These are phyloP conservation scores for Drosophila truncata DNA, from an alignment of 1,140 invertebrate genomes.

Conservation along the genomic window DNA sequence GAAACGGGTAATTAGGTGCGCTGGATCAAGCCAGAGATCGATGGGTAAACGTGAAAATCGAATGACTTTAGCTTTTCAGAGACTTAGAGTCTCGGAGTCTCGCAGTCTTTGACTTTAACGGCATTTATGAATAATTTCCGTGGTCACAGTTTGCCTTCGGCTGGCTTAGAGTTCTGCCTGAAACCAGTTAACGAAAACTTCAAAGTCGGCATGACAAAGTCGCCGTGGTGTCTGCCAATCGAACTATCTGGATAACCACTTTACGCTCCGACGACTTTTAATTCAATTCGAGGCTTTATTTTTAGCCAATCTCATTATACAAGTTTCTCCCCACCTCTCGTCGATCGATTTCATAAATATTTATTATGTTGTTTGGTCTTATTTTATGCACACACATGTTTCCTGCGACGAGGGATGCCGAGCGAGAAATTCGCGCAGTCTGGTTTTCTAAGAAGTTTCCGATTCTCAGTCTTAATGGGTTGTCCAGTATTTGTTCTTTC, in stretches of 20 bases:
- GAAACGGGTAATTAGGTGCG: conserved; percentile 45
- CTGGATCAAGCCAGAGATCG: conserved; percentile 17
- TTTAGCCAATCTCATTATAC: conserved; percentile 53
- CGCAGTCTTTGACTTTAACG: conserved; percentile 3
- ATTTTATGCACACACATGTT: conserved; percentile 68
- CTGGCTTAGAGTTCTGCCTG: conserved; percentile 15
- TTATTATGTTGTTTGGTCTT: conserved; percentile 56
- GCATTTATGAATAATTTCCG: conserved; percentile 43
- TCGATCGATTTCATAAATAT: conserved; percentile 65
- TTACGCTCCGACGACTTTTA: conserved; percentile 23
- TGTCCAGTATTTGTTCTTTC: conserved; percentile 5
- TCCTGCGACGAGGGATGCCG: conserved; percentile 36
- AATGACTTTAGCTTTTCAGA: conserved; percentile 6
- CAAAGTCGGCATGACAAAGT: conserved; percentile 36
- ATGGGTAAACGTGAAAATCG: conserved; percentile 11
- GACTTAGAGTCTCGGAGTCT: not conserved
- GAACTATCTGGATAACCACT: conserved; percentile 34
- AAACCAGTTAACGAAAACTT: conserved; percentile 34
- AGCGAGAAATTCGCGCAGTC: conserved; percentile 8
- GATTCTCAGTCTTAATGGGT: not conserved
- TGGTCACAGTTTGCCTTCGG: conserved; percentile 31
- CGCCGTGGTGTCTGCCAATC: conserved; percentile 45
- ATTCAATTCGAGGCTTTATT: conserved; percentile 45
- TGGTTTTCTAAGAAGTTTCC: conserved; percentile 20
- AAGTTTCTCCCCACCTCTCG: conserved; percentile 20